Conservation (phyloP, 2,888 invertebrate species). For the Drosophila setosimentum region DNA sequence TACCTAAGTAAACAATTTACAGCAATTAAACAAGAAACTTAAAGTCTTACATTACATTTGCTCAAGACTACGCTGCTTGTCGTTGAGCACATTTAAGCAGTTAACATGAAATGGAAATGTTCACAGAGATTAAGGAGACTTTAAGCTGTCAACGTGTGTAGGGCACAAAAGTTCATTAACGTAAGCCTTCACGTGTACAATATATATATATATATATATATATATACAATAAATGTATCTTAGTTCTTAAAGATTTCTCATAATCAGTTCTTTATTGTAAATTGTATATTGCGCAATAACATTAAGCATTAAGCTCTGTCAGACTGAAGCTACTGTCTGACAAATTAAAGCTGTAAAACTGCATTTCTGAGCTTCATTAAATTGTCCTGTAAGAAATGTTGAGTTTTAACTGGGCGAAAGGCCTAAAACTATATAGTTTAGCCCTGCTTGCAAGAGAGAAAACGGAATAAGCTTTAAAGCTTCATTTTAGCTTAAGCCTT, state of each 20-base stretch:
- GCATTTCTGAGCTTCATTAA: neutral
- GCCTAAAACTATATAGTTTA: too few relatives aligned
- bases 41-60: slow-evolving; percentile 14
- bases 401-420: neutral
- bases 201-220: neutral
- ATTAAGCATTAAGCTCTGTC: neutral
- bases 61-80: neutral
- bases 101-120: neutral
- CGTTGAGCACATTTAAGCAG: neutral
- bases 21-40: slow-evolving; percentile 1
- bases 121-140: slow-evolving; percentile 10
- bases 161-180: neutral
- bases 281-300: neutral
- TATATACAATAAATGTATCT: neutral
- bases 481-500: neutral
- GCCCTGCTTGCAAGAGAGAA: neutral
- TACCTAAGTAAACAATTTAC: slow-evolving; percentile 4
- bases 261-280: too few relatives aligned
- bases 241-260: neutral
- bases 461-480: neutral
- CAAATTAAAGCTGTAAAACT: neutral
- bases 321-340: neutral
- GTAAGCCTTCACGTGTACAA: neutral
- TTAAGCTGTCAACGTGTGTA: slow-evolving; percentile 4
- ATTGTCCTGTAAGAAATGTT: neutral